Evolutionary conservation across 2,888 invertebrate species (phyloP), one percentile per base, ranked within the genome.

Genomic region (Napeogenes inachia): DNA sequence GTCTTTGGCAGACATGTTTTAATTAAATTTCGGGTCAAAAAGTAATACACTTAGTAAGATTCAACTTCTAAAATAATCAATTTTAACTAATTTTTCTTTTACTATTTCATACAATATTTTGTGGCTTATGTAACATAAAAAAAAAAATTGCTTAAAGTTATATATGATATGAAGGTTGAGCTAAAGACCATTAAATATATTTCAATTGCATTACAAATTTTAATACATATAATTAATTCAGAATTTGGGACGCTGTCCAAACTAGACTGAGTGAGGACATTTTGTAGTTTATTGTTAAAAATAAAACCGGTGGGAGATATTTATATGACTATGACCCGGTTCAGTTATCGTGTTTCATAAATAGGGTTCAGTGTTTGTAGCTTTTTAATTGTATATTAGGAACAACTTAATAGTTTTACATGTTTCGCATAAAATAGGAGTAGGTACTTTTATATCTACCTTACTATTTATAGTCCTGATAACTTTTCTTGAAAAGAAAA

Each of bases 241-340:
- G 60, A 45, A 65, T 64, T 61, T 62, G 59, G 61, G 56, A 66
- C 58, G 55, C 54, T 64, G 60, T 69, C 65, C 70, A 74, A 75
- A 78, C 74, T 82, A 82, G 82, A 76, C 79, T 78, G 76, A 80
- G 71, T 78, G 76, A 80, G 71, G 78, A 75, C 80, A 80, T 82
- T 82, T 78, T 79, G 75, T 81, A 81, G 78, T 82, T 82, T 82
- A 77, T 74, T 74, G 78, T 78, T 82, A 85, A 79, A 88, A 85
- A 89, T 89, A 89, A 81, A 77, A 60, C 73, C 72, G 73, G 80
- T 81, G 82, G 78, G 82, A 82, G 85, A 86, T 89, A 89, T 89
- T 88, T 87, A 78, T 82, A 82, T 81, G 76, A 83, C 88, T 87
- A 85, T 85, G 79, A 89, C 89, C 89, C 79, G 89, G 89, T 89